These are phyloP conservation scores for Crotophaga sulcirostris DNA, from an alignment of 2,113 vertebrate species.

Conservation along the genomic window DNA sequence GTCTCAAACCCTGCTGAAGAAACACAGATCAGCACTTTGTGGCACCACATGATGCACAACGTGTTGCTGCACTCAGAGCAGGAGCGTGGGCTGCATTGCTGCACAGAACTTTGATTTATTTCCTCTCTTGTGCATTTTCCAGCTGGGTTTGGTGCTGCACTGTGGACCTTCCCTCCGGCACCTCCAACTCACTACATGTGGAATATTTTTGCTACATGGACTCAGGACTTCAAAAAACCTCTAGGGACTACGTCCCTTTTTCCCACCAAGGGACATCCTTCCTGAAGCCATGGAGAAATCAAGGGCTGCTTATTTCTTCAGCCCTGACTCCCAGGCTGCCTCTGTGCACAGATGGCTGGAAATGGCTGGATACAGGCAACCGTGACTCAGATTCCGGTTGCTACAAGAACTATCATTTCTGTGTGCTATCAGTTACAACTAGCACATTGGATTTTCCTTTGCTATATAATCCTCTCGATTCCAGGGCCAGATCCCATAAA, in stretches of 20 bases:
- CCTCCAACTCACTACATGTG: neutral
- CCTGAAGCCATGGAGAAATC: neutral
- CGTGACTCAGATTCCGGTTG: constrained; percentile 23
- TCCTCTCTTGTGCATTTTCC: neutral
- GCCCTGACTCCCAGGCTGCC: neutral
- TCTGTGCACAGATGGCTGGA: neutral
- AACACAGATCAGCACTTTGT: neutral
- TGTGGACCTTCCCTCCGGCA: neutral
- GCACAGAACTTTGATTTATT: neutral
- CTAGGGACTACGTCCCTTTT: neutral
- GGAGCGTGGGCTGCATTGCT: neutral
- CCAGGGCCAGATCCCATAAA: constrained; percentile 67
- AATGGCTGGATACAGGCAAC: neutral
- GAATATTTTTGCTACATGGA: neutral
- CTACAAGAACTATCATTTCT: constrained; percentile 50
- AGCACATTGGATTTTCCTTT: constrained; percentile 38
- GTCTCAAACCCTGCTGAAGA: neutral
- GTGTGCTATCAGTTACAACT: constrained; percentile 15
- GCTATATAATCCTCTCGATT: constrained; percentile 46
- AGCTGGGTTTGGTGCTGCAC: neutral
- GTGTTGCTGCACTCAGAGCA: neutral
- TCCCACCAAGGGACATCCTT: neutral
- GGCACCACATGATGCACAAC: neutral
- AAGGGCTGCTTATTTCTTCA: neutral
- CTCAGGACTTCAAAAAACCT: neutral